Evolutionary conservation across 2,888 invertebrate genomes (phyloP).

Genomic region (Pristionchus mayeri): DNA sequence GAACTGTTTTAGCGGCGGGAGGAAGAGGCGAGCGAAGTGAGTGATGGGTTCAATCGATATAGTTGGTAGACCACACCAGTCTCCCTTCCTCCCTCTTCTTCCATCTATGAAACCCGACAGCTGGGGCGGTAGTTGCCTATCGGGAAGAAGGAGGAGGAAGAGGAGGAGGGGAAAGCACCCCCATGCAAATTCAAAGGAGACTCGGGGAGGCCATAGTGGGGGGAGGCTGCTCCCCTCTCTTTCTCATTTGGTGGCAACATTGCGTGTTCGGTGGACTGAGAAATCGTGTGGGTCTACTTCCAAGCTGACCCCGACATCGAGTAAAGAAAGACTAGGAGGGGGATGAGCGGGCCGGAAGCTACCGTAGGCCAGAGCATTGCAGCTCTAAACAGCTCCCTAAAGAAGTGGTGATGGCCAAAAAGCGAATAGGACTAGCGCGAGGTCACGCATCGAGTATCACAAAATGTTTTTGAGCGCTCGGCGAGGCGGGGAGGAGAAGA

Average conservation of each 20-base stretch:
- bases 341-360: not conserved
- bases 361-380: not conserved
- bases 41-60: conserved; percentile 33
- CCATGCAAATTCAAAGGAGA: conserved; percentile 38
- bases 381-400: no score
- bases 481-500: conserved; percentile 24
- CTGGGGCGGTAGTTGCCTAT: conserved; percentile 39
- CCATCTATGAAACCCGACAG: conserved; percentile 36
- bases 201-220: no score
- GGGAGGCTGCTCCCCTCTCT: not conserved
- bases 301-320: not conserved
- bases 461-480: conserved; percentile 45
- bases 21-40: not conserved
- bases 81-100: not conserved
- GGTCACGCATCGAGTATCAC: conserved; percentile 44
- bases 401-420: not conserved
- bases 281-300: not conserved
- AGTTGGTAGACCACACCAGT: not conserved
- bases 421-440: not conserved
- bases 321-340: not conserved
- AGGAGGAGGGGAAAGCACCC: conserved; percentile 5
- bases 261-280: conserved; percentile 1
- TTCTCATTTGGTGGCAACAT: conserved; percentile 41
- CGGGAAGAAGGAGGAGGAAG: not conserved
- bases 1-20: conserved; percentile 37